Evolutionary conservation across 2,888 invertebrate genomes (phyloP).

Genomic region (Acronicta psi): DNA sequence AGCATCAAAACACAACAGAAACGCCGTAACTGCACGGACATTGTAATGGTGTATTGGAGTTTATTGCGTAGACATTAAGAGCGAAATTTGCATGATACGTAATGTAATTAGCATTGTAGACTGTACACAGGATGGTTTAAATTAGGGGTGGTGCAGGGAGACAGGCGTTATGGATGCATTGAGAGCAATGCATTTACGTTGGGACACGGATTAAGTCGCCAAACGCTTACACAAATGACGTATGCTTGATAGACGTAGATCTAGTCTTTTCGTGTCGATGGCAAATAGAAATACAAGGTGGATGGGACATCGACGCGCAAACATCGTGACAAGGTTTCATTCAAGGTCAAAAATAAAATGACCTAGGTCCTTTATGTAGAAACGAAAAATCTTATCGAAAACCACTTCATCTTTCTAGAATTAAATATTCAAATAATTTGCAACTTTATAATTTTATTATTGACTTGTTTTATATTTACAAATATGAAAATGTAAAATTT

Average conservation of each 20-base stretch:
- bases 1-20: constrained; percentile 7
- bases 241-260: not conserved
- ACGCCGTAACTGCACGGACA: constrained; percentile 1
- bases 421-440: too few species aligned
- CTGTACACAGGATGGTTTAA: constrained; percentile 14
- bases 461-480: too few species aligned
- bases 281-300: too few species aligned
- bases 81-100: constrained; percentile 6
- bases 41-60: constrained; percentile 1
- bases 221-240: not conserved
- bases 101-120: constrained; percentile 34
- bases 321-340: too few species aligned
- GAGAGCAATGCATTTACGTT: constrained; percentile 12
- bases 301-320: too few species aligned
- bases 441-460: too few species aligned
- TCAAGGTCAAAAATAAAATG: too few species aligned
- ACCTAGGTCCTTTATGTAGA: too few species aligned
- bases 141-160: constrained; percentile 17
- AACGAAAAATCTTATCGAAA: too few species aligned
- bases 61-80: constrained; percentile 10
- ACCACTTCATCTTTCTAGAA: too few species aligned
- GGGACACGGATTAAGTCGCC: constrained; percentile 18
- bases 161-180: constrained; percentile 25
- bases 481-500: too few species aligned
- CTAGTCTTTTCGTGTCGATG: too few species aligned